Conservation (phyloP, 2,797 vertebrate genomes). For the Adrianichthys oophorus region DNA sequence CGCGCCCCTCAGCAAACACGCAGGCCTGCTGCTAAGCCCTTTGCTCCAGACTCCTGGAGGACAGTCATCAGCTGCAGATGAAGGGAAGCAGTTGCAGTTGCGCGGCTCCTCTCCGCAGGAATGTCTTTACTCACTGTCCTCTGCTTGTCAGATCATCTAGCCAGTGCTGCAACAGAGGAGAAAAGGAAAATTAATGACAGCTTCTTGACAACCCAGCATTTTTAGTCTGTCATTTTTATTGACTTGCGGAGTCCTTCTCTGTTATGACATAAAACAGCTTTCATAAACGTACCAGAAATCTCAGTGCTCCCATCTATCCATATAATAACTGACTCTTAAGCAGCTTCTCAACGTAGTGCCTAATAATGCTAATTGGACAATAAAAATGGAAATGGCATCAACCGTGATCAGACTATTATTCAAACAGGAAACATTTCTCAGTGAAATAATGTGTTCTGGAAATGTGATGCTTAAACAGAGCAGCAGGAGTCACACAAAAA, state of each 20-base stretch:
- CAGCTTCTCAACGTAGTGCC: slow-evolving; percentile 41
- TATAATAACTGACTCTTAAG: slow-evolving; percentile 47
- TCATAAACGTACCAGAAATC: slow-evolving; percentile 68
- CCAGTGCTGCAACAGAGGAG: slow-evolving; percentile 66
- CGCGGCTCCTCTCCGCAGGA: slow-evolving; percentile 40
- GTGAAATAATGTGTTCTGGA: slow-evolving; percentile 19
- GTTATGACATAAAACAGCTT: slow-evolving; percentile 58
- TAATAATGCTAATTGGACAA: slow-evolving; percentile 37
- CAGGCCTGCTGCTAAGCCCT: slow-evolving; percentile 65
- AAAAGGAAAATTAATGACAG: slow-evolving; percentile 71
- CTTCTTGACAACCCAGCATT: slow-evolving; percentile 53
- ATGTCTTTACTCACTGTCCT: slow-evolving; percentile 66
- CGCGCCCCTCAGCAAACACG: slow-evolving; percentile 45
- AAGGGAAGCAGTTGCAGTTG: slow-evolving; percentile 33
- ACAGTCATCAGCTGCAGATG: slow-evolving; percentile 69
- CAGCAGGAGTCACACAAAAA: slow-evolving; percentile 5
- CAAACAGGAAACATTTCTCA: slow-evolving; percentile 15
- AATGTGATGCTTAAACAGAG: slow-evolving; percentile 12
- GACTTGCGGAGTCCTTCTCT: slow-evolving; percentile 60
- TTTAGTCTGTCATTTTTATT: slow-evolving; percentile 69
- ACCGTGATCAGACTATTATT: slow-evolving; percentile 29
- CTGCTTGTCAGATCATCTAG: slow-evolving; percentile 65
- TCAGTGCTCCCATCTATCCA: slow-evolving; percentile 60
- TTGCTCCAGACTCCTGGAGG: slow-evolving; percentile 58
- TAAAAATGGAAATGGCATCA: slow-evolving; percentile 29